Evolutionary conservation across 2,113 vertebrate species (phyloP).

Genomic region (Pomatostomus ruficeps): DNA sequence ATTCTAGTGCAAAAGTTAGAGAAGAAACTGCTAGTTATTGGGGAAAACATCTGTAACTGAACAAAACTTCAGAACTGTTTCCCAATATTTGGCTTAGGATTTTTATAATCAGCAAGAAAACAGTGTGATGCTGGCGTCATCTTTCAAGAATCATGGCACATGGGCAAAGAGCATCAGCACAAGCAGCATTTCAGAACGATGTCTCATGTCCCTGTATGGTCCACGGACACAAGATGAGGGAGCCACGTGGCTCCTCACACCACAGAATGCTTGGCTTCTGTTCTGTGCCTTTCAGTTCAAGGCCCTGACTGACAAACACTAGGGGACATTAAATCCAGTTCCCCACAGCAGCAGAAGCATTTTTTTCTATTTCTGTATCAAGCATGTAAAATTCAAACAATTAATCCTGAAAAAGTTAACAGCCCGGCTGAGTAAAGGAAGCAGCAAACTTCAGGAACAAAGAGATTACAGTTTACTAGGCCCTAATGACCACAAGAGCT

Average conservation of each 20-base stretch:
- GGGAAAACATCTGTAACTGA: neutral
- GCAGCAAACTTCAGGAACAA: neutral
- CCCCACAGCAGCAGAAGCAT: neutral
- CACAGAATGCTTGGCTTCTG: neutral
- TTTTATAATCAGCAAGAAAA: neutral
- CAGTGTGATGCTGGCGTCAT: neutral
- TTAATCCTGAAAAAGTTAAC: neutral
- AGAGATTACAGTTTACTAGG: neutral
- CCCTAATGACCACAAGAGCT: neutral
- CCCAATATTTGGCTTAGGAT: neutral
- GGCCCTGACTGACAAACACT: neutral
- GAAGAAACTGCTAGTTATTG: neutral
- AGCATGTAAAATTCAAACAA: neutral
- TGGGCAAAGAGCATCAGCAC: neutral
- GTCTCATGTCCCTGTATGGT: rapidly evolving
- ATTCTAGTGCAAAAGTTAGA: neutral
- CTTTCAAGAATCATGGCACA: neutral
- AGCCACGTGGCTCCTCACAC: neutral
- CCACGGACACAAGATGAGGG: neutral
- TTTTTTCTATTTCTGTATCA: neutral
- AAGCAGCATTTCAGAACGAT: neutral
- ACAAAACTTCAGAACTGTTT: neutral
- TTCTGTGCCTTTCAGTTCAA: neutral
- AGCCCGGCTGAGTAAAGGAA: neutral
- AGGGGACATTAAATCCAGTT: neutral